These are phyloP conservation scores for Chloropsis cyanopogon DNA, from an alignment of 2,113 vertebrate species.

Conservation along the genomic window DNA sequence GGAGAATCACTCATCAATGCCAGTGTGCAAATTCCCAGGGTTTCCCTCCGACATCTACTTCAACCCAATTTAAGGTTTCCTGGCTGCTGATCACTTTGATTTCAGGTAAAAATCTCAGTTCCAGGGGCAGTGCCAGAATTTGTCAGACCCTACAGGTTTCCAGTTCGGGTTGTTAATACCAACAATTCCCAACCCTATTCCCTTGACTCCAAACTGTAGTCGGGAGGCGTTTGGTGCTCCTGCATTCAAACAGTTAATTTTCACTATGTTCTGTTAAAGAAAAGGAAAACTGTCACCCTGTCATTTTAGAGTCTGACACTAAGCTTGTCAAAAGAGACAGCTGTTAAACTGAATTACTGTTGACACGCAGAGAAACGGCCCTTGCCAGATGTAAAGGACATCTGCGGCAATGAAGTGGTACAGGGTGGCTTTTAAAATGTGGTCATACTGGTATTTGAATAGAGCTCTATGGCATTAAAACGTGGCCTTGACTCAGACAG, in stretches of 20 bases:
- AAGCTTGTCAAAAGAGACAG: conserved; percentile 84
- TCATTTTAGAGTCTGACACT: conserved; percentile 78
- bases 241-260: conserved; percentile 75
- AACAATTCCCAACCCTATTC: conserved; percentile 5
- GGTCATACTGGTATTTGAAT: conserved; percentile 74
- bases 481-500: conserved; percentile 65
- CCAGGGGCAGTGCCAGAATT: not conserved
- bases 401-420: conserved; percentile 77
- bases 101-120: not conserved
- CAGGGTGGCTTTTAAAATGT: conserved; percentile 77
- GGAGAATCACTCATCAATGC: not conserved
- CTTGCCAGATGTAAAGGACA: conserved; percentile 84
- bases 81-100: not conserved
- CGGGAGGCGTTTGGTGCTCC: not conserved
- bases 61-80: not conserved
- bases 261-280: conserved; percentile 68
- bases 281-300: conserved; percentile 78
- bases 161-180: not conserved
- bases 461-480: conserved; percentile 68
- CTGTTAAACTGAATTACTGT: conserved; percentile 84
- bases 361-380: conserved; percentile 73
- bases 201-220: not conserved
- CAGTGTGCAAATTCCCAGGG: not conserved
- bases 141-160: not conserved
- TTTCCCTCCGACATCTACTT: not conserved